phyloP scores from a whole-genome alignment of 1,140 invertebrate species.

The Cyphomyrmex costatus region DNA sequence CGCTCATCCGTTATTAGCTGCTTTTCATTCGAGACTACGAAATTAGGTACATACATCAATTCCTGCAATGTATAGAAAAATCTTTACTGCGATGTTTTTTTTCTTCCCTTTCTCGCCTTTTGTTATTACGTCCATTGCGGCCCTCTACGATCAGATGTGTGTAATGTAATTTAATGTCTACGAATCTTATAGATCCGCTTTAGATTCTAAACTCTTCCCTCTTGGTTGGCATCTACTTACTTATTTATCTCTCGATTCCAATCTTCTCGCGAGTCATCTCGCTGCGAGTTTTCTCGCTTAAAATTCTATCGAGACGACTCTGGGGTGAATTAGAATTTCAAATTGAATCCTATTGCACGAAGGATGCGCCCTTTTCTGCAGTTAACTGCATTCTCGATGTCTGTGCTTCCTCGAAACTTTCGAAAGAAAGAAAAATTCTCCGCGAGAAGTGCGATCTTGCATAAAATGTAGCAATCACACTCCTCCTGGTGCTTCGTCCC shows the following conservation, averaged over 20 bases:
- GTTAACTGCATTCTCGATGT: slow-evolving; percentile 52
- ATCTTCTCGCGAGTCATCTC: slow-evolving; percentile 50
- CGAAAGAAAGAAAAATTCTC: slow-evolving; percentile 12
- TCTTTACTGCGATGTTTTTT: background rate
- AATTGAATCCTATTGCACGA: slow-evolving; percentile 52
- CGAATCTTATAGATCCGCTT: slow-evolving; percentile 33
- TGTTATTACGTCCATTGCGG: background rate
- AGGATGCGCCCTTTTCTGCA: slow-evolving; percentile 55
- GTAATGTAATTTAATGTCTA: slow-evolving; percentile 36
- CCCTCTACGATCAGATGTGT: background rate
- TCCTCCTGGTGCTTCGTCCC: background rate
- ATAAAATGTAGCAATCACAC: slow-evolving; percentile 35
- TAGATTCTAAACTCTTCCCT: slow-evolving; percentile 19
- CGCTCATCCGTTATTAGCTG: slow-evolving; percentile 30
- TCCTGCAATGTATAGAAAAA: background rate
- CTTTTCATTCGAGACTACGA: slow-evolving; percentile 12
- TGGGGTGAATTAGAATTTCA: slow-evolving; percentile 51
- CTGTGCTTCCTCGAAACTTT: slow-evolving; percentile 19
- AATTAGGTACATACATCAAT: slow-evolving; percentile 26
- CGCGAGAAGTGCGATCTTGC: slow-evolving; percentile 31
- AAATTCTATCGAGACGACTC: slow-evolving; percentile 49
- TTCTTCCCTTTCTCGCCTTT: background rate
- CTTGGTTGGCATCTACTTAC: slow-evolving; percentile 16
- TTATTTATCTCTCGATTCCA: slow-evolving; percentile 51
- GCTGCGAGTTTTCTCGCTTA: slow-evolving; percentile 54